phyloP scores from a whole-genome alignment of 2,888 invertebrate genomes.

The Nipponacmea schrenckii region DNA sequence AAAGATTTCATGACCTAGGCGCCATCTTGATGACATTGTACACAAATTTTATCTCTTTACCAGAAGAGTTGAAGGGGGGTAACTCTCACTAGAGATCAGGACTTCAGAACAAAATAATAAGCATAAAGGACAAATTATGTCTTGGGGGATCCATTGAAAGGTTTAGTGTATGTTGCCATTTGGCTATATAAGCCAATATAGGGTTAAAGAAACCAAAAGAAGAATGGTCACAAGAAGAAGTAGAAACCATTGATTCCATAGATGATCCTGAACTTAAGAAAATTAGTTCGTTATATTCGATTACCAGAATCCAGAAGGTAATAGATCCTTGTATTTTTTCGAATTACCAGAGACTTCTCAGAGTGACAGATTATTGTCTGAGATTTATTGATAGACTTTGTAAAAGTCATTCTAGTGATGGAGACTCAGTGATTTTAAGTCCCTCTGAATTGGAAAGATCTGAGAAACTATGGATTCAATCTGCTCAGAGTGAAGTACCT shows the following conservation, averaged over 20 bases:
- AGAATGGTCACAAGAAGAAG: slow-evolving; percentile 8
- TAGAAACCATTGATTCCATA: background rate
- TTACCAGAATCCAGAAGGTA: background rate
- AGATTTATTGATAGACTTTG: background rate
- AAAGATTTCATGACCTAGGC: no score
- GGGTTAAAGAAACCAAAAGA: slow-evolving; percentile 10
- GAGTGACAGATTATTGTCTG: slow-evolving; percentile 18
- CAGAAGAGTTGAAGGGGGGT: no score
- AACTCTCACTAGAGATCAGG: no score
- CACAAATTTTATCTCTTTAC: no score
- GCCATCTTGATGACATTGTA: no score
- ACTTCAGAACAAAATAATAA: no score
- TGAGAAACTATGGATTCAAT: slow-evolving; percentile 10
- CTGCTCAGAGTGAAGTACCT: slow-evolving; percentile 7
- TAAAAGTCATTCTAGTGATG: background rate
- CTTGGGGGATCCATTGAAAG: no score
- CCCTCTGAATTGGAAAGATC: slow-evolving; percentile 3
- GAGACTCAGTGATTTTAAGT: background rate
- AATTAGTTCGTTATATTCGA: background rate
- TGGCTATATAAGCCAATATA: no score
- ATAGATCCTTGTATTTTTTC: slow-evolving; percentile 12
- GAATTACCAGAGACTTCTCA: slow-evolving; percentile 10
- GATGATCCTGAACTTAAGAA: slow-evolving; percentile 6
- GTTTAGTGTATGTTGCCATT: no score
- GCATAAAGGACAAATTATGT: no score